Conservation (phyloP, 2,888 invertebrate genomes). For the Agrochola circellaris region DNA sequence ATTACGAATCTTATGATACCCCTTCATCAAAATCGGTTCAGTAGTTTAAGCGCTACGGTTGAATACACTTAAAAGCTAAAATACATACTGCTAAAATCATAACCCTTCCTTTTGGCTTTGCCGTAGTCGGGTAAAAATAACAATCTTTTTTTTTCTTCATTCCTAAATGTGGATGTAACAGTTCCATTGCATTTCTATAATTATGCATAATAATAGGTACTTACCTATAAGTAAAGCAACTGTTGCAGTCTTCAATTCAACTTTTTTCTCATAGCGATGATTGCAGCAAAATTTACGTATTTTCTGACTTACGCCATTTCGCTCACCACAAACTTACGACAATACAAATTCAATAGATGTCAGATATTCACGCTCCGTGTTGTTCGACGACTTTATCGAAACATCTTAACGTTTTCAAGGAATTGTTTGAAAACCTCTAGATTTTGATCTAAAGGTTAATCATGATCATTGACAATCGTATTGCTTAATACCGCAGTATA, state of each 20-base stretch:
- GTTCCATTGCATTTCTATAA: background rate
- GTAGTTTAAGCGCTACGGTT: too few relatives aligned
- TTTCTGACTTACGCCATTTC: constrained; percentile 39
- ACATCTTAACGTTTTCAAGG: constrained; percentile 67
- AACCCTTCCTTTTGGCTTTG: too few relatives aligned
- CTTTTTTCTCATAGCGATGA: background rate
- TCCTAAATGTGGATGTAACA: background rate
- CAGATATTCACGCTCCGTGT: constrained; percentile 66
- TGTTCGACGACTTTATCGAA: constrained; percentile 66
- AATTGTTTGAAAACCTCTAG: constrained; percentile 58
- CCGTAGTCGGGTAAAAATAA: too few relatives aligned
- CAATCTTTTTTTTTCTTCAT: too few relatives aligned
- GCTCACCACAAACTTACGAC: constrained; percentile 18
- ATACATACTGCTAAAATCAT: too few relatives aligned
- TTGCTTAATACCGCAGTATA: constrained; percentile 52
- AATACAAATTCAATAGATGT: constrained; percentile 62
- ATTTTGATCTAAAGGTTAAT: constrained; percentile 65
- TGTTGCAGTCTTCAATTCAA: background rate
- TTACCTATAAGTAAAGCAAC: background rate
- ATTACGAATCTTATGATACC: too few relatives aligned
- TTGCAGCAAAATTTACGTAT: background rate
- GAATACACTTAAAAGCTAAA: too few relatives aligned
- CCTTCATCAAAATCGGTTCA: too few relatives aligned
- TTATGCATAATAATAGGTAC: background rate
- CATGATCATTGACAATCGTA: constrained; percentile 47